A percentile compares a stretch with the other conserved stretches of the same genome.
phyloP scores from a whole-genome alignment of 2,797 vertebrate genomes.

The Hylomyscus alleni region DNA sequence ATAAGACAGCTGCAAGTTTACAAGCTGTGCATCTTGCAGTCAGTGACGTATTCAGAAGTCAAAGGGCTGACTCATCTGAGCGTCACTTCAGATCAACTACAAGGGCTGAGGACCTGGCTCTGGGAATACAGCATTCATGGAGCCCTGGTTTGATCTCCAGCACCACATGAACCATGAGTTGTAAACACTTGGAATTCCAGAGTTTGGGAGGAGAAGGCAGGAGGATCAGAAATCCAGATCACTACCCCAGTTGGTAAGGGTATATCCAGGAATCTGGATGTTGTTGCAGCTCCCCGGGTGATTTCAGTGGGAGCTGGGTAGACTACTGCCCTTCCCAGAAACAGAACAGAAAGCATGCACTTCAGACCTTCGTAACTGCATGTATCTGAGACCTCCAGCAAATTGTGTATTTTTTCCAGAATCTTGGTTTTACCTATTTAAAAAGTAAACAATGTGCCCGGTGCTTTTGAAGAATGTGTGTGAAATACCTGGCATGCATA shows the following conservation, averaged over 20 bases:
- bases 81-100: conserved; percentile 14
- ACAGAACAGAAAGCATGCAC: background rate
- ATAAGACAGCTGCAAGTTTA: conserved; percentile 33
- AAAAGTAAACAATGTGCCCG: conserved; percentile 29
- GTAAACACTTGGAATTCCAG: background rate
- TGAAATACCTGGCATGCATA: conserved; percentile 28
- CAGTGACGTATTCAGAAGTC: conserved; percentile 34
- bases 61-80: background rate
- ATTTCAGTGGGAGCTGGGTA: conserved; percentile 25
- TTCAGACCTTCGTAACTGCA: background rate
- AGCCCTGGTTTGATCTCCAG: background rate
- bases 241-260: background rate
- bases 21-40: conserved; percentile 33
- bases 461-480: background rate
- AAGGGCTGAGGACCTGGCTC: background rate
- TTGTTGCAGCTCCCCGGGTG: conserved; percentile 25
- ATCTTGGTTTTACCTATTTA: conserved; percentile 36
- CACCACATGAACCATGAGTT: background rate
- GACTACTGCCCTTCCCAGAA: background rate
- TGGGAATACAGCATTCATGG: background rate
- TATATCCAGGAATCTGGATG: background rate
- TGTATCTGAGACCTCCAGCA: conserved; percentile 12
- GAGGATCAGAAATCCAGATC: background rate
- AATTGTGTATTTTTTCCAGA: conserved; percentile 51
- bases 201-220: background rate